Conservation (phyloP, 2,113 vertebrate genomes). For the Hepsetus odoe region DNA sequence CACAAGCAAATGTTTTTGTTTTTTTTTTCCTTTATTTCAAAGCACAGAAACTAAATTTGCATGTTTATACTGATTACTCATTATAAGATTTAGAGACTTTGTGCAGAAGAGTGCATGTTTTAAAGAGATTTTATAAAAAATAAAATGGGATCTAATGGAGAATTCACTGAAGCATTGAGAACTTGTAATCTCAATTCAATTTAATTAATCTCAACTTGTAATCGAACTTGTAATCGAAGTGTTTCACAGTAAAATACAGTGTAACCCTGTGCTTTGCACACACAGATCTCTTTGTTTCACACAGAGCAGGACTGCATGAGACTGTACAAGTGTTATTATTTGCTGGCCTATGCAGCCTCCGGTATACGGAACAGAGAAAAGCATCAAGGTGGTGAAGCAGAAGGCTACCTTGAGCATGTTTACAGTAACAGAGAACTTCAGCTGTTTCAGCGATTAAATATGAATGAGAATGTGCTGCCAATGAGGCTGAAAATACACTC, state of each 20-base stretch:
- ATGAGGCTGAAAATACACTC: conserved; percentile 11
- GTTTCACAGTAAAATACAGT: background rate
- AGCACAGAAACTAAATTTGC: background rate
- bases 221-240: too few species aligned
- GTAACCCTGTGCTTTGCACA: background rate
- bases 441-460: conserved; percentile 26
- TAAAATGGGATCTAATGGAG: too few species aligned
- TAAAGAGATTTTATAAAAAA: too few species aligned
- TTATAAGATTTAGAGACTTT: too few species aligned
- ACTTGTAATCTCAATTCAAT: too few species aligned
- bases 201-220: too few species aligned
- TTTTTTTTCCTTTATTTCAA: background rate
- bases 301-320: background rate
- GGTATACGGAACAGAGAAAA: conserved; percentile 12
- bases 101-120: too few species aligned
- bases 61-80: background rate
- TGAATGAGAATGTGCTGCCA: conserved; percentile 27
- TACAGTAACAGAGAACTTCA: conserved; percentile 29
- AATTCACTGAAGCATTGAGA: too few species aligned
- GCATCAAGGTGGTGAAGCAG: conserved; percentile 6
- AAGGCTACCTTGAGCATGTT: conserved; percentile 18
- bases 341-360: conserved; percentile 4
- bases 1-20: background rate
- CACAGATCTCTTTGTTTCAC: background rate
- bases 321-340: conserved; percentile 4